phyloP scores from a whole-genome alignment of 2,888 invertebrate species.

The Drosophila dives region DNA sequence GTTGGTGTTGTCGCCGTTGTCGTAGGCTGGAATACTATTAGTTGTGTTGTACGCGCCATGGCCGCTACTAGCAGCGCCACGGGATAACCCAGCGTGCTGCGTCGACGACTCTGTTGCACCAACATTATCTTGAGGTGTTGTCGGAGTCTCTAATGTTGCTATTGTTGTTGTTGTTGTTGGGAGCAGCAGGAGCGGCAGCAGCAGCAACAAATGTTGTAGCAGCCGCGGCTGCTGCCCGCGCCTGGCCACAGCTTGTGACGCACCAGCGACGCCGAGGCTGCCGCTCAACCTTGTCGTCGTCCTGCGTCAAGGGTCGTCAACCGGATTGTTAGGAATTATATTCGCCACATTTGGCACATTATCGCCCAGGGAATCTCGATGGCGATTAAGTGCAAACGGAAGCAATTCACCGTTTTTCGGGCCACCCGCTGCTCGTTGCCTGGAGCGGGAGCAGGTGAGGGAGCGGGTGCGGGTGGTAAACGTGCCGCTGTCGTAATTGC shows the following conservation, averaged over 20 bases:
- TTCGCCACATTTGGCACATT: constrained; percentile 60
- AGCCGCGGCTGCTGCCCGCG: constrained; percentile 67
- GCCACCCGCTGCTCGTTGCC: constrained; percentile 61
- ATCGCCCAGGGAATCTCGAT: constrained; percentile 34
- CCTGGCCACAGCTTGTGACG: constrained; percentile 73
- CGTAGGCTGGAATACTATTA: constrained; percentile 75
- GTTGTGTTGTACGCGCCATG: constrained; percentile 76
- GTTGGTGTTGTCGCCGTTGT: constrained; percentile 33
- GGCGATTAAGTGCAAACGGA: constrained; percentile 57
- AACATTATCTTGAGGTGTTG: constrained; percentile 53
- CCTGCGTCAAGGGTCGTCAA: constrained; percentile 64
- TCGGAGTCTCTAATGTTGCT: constrained; percentile 2
- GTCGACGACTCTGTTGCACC: constrained; percentile 53
- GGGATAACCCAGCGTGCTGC: constrained; percentile 72
- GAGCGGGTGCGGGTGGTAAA: constrained; percentile 1
- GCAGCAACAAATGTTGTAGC: constrained; percentile 46
- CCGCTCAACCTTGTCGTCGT: constrained; percentile 71
- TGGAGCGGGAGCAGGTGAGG: neutral
- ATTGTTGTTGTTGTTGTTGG: constrained; percentile 9
- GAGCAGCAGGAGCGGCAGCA: constrained; percentile 29
- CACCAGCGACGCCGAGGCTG: constrained; percentile 74
- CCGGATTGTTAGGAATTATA: constrained; percentile 35
- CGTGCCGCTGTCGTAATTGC: constrained; percentile 45
- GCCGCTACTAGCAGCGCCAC: constrained; percentile 72
- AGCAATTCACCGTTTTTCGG: constrained; percentile 47